These are phyloP conservation scores for Rhinogobius similis DNA, from an alignment of 2,113 vertebrate species.

Conservation along the genomic window DNA sequence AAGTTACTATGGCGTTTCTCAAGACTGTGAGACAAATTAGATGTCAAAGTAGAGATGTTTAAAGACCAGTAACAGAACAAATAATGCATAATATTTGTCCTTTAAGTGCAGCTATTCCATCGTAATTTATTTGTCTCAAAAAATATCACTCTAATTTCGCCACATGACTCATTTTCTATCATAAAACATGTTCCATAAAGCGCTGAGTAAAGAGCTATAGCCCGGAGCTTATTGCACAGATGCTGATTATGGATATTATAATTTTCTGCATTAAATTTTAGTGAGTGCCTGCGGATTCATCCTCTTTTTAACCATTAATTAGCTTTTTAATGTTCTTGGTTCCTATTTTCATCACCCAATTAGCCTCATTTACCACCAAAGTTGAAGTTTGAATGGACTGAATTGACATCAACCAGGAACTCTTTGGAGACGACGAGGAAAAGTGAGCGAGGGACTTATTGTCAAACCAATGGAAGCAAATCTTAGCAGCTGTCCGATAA, in stretches of 20 bases:
- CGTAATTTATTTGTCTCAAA: neutral
- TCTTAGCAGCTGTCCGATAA: too few relatives aligned
- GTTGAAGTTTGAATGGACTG: neutral
- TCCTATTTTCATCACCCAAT: neutral
- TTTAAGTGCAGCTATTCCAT: too few relatives aligned
- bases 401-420: neutral
- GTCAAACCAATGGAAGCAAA: too few relatives aligned
- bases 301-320: slow-evolving; percentile 10
- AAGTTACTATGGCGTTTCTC: too few relatives aligned
- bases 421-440: neutral
- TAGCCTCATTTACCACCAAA: neutral
- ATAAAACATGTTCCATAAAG: slow-evolving; percentile 13
- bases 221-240: slow-evolving; percentile 25
- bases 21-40: too few relatives aligned
- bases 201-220: slow-evolving; percentile 16
- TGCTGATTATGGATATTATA: slow-evolving; percentile 55
- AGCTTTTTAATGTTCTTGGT: neutral
- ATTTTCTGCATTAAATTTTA: slow-evolving; percentile 39
- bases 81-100: too few relatives aligned
- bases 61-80: too few relatives aligned
- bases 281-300: slow-evolving; percentile 25
- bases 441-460: neutral
- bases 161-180: slow-evolving; percentile 12
- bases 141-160: neutral
- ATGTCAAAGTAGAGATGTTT: too few relatives aligned